phyloP scores from a whole-genome alignment of 2,797 vertebrate species.

The Vireo griseus region DNA sequence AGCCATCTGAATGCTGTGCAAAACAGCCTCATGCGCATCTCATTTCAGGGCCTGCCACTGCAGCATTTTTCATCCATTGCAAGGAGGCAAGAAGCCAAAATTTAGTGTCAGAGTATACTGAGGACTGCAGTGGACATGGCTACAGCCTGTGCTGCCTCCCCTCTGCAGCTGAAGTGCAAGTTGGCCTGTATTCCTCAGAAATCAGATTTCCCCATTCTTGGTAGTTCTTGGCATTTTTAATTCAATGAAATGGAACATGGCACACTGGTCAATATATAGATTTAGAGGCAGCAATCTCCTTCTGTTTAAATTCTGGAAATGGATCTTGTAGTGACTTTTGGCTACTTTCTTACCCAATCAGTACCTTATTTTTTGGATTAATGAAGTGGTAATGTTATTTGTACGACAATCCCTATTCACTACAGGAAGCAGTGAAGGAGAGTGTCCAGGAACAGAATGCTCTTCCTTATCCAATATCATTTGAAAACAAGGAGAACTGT shows the following conservation, averaged over 20 bases:
- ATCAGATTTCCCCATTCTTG: constrained; percentile 70
- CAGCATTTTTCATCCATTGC: constrained; percentile 74
- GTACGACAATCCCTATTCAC: not conserved
- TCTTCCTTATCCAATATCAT: not conserved
- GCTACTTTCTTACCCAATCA: not conserved
- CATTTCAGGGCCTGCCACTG: constrained; percentile 76
- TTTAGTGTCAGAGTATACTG: constrained; percentile 76
- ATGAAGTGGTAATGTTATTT: not conserved
- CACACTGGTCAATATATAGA: not conserved
- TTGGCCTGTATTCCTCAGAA: constrained; percentile 75
- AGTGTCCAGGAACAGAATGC: not conserved
- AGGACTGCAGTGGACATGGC: constrained; percentile 65
- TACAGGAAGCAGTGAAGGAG: not conserved
- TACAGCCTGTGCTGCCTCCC: constrained; percentile 59
- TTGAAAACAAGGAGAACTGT: not conserved
- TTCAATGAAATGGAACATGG: not conserved
- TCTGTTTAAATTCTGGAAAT: not conserved
- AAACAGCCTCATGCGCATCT: not conserved
- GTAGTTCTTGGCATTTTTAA: constrained; percentile 50
- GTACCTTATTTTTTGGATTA: not conserved
- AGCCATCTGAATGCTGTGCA: not conserved
- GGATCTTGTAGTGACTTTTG: not conserved
- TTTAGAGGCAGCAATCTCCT: not conserved
- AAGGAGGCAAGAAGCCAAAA: constrained; percentile 56
- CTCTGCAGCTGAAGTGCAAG: constrained; percentile 65